Base-by-base conservation (phyloP, 1,140 invertebrate genomes). In the Riptortus pedestris region DNA sequence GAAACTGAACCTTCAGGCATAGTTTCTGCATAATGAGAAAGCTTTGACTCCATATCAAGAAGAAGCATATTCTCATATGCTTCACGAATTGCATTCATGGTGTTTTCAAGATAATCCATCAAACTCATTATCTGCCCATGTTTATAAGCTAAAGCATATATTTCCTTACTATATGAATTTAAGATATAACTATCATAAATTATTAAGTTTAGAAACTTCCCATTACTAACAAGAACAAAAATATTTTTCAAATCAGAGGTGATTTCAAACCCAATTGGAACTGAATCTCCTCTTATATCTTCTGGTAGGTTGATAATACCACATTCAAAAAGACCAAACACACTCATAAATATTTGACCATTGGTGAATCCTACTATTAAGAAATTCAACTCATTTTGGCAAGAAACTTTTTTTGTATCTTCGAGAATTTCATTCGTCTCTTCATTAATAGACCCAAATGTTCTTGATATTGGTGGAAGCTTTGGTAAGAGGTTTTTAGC, bases 41-140 rank as follows among this genome's bases (percentile, higher is more conserved):
- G 79, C 76, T 96, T 96, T 51, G 88, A 85, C 74, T 97, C 93
- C 82, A 97, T 91, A 79, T 96, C 93, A 24, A 94, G 72, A 16
- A 96, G 78, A 68, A 96, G 78, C 69, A 96, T 93, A 65, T 91
- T 92, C 76, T 96, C 93, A 91, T 92, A 96, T 0, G 91, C 88
- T 77, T 96, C 93, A 51, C 83, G 86, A 69, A 96, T 88, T n/a
- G 88, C 86, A 68, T 82, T 81, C 72, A 91, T 84, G 2, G 88
- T 88, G 68, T 84, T 82, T 33, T 83, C 83, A 27, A 91, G 78
- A 72, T 91, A 87, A 70, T 82, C 82, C 51, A 85, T 71, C 7
- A 86, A 75, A 66, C 79, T 79, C 14, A 79, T 72, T 14, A 91
- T 80, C 69, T 88, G 80, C 9, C 83, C 82, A 76, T 88, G 85